Percentiles rank a stretch among this genome's conserved stretches.
These are phyloP conservation scores for Ophion slaviceki DNA, from an alignment of 2,888 invertebrate genomes.

Conservation along the genomic window DNA sequence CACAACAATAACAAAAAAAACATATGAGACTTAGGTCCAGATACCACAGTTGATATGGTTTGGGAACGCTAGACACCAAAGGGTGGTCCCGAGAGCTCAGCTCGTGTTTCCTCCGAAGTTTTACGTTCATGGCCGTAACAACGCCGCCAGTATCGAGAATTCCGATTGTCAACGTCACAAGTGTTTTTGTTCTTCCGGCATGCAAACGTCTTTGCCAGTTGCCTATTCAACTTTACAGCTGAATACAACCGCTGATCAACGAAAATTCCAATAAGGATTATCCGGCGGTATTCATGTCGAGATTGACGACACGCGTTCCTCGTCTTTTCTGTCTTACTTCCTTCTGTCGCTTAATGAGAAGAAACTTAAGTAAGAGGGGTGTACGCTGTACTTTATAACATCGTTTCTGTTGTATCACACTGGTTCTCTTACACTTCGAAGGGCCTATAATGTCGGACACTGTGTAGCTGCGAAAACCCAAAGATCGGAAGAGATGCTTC, in stretches of 20 bases:
- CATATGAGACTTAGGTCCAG: slow-evolving; percentile 82
- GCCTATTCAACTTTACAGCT: slow-evolving; percentile 22
- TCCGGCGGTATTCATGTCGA: not conserved
- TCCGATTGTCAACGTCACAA: slow-evolving; percentile 34
- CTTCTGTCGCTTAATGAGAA: slow-evolving; percentile 33
- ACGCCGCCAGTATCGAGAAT: slow-evolving; percentile 31
- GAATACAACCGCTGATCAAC: slow-evolving; percentile 47
- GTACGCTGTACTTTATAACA: slow-evolving; percentile 39
- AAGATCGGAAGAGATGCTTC: slow-evolving; percentile 3
- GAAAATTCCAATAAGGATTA: slow-evolving; percentile 34
- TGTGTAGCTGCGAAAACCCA: slow-evolving; percentile 42
- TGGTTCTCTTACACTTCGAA: slow-evolving; percentile 64
- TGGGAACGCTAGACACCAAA: slow-evolving; percentile 53
- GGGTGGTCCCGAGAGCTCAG: slow-evolving; percentile 49
- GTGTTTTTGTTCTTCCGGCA: not conserved
- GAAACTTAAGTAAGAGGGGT: slow-evolving; percentile 44
- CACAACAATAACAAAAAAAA: slow-evolving; percentile 74
- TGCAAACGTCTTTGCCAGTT: not conserved
- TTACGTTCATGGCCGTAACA: not conserved
- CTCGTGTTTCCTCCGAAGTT: slow-evolving; percentile 35
- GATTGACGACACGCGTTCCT: not conserved
- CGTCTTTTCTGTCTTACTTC: not conserved
- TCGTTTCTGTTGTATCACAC: slow-evolving; percentile 65
- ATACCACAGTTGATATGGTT: slow-evolving; percentile 66
- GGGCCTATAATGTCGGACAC: slow-evolving; percentile 58